phyloP scores from a whole-genome alignment of 2,113 vertebrate genomes.

The Cynocephalus volans region DNA sequence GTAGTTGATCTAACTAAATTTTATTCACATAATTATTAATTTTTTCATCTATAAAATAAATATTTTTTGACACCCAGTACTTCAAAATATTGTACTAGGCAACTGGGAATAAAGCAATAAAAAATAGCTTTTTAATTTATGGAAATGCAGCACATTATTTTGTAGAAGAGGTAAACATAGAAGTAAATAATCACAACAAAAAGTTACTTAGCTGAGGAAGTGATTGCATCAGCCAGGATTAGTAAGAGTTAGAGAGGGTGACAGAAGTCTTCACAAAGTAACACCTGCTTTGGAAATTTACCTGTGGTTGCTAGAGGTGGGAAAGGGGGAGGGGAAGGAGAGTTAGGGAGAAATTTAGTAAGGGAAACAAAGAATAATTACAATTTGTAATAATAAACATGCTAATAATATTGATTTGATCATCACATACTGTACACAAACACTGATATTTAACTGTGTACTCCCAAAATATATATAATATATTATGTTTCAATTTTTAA shows the following conservation, averaged over 20 bases:
- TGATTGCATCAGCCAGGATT: background rate
- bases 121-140: background rate
- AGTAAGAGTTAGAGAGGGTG: background rate
- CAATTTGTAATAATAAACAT: no score
- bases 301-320: no score
- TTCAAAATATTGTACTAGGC: background rate
- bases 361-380: no score
- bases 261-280: background rate
- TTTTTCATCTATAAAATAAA: background rate
- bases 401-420: no score
- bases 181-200: background rate
- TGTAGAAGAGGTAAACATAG: background rate
- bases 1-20: background rate
- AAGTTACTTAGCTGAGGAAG: background rate
- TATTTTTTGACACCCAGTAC: background rate
- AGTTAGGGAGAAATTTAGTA: no score
- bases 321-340: no score
- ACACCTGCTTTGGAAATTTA: constrained; percentile 7
- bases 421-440: no score
- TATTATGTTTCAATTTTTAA: no score
- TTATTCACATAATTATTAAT: background rate
- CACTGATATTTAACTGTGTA: no score
- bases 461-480: no score
- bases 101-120: background rate
- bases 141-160: background rate